A percentile compares a stretch with the other conserved stretches of the same genome.
Evolutionary conservation across 2,888 invertebrate genomes (phyloP).

Genomic region (Eupeodes luniger): DNA sequence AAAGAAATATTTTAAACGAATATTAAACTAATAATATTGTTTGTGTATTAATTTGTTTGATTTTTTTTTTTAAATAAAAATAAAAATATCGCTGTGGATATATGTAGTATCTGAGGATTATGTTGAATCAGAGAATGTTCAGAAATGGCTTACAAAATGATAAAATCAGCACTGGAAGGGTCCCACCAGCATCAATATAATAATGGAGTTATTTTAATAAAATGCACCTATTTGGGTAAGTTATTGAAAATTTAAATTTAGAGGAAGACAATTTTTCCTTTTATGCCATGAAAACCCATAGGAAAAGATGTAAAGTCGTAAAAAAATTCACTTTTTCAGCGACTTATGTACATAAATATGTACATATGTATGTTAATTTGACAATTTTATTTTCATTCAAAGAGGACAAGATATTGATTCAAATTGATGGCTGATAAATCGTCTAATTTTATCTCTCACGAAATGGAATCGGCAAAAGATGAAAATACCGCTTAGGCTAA

Average conservation of each 20-base stretch:
- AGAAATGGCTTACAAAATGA: slow-evolving; percentile 82
- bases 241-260: not conserved
- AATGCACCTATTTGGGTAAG: slow-evolving; percentile 79
- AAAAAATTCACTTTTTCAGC: too few species aligned
- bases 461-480: too few species aligned
- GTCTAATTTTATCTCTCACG: too few species aligned
- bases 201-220: slow-evolving; percentile 82
- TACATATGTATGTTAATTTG: too few species aligned
- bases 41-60: not conserved
- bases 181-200: slow-evolving; percentile 78
- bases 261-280: too few species aligned
- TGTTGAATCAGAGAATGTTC: slow-evolving; percentile 52
- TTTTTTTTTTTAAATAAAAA: not conserved
- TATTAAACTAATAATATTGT: not conserved
- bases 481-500: too few species aligned
- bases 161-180: slow-evolving; percentile 82
- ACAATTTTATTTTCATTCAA: too few species aligned
- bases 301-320: too few species aligned
- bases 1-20: not conserved
- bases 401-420: too few species aligned
- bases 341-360: too few species aligned
- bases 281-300: too few species aligned
- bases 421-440: too few species aligned
- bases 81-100: not conserved
- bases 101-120: slow-evolving; percentile 55